A percentile compares a stretch with the other conserved stretches of the same genome.
phyloP scores from a whole-genome alignment of 2,888 invertebrate genomes.

The Caenorhabditis panamensis region DNA sequence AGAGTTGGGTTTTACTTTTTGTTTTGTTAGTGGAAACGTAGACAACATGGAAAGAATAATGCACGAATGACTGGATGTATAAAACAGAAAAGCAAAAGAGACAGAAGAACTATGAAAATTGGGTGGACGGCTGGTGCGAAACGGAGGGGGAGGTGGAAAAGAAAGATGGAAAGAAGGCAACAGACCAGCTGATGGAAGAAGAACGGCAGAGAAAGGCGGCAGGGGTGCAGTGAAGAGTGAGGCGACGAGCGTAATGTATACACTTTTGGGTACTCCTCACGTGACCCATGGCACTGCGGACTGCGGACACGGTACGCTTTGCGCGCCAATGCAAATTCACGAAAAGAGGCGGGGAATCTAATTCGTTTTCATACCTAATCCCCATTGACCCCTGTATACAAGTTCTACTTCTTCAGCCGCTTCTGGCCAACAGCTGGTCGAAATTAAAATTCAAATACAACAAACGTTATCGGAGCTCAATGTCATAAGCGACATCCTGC shows the following conservation, averaged over 20 bases:
- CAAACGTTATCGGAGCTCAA: constrained; percentile 40
- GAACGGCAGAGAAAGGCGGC: constrained; percentile 24
- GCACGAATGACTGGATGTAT: too few relatives aligned
- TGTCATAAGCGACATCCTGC: constrained; percentile 55
- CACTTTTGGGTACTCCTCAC: not conserved
- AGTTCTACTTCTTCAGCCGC: too few relatives aligned
- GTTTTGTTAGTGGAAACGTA: not conserved
- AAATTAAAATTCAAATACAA: too few relatives aligned
- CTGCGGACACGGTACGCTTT: not conserved
- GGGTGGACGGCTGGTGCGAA: constrained; percentile 1
- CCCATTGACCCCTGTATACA: too few relatives aligned
- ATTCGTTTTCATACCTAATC: too few relatives aligned
- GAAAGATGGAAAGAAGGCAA: constrained; percentile 27
- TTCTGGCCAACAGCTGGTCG: too few relatives aligned
- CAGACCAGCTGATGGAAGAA: constrained; percentile 37
- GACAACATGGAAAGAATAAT: too few relatives aligned
- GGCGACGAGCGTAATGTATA: constrained; percentile 1
- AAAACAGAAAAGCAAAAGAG: constrained; percentile 3
- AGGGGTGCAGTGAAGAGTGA: constrained; percentile 32
- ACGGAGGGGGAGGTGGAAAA: constrained; percentile 28
- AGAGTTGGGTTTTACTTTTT: not conserved
- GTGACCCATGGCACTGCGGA: not conserved
- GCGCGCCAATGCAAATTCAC: not conserved
- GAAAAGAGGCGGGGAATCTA: not conserved
- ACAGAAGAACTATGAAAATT: constrained; percentile 4